Evolutionary conservation across 2,888 invertebrate species (phyloP).

Genomic region (Trissoscelio sp.): DNA sequence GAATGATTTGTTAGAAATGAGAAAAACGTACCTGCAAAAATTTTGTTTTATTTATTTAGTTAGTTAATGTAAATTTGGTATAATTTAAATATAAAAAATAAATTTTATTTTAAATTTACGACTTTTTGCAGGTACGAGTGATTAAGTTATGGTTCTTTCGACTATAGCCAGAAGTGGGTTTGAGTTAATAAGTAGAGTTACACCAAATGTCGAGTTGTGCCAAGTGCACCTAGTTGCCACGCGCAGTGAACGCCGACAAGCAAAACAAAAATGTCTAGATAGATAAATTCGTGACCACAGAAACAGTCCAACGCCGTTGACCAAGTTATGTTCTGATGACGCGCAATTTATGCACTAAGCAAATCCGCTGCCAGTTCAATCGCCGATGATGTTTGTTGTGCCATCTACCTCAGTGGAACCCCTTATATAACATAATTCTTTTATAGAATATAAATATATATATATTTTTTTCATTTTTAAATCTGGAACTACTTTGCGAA

Average conservation of each 20-base stretch:
- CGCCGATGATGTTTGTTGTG: constrained; percentile 12
- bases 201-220: constrained; percentile 60
- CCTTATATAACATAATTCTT: too few species aligned
- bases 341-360: constrained; percentile 15
- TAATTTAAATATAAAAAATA: too few species aligned
- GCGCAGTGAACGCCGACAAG: constrained; percentile 50
- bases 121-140: constrained; percentile 7
- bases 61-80: too few species aligned
- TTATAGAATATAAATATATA: too few species aligned
- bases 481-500: too few species aligned
- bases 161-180: constrained; percentile 43
- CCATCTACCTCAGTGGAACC: constrained; percentile 40
- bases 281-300: constrained; percentile 32
- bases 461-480: too few species aligned
- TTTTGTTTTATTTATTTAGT: too few species aligned
- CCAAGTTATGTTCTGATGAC: background rate
- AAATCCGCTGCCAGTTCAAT: background rate
- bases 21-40: too few species aligned
- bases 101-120: background rate
- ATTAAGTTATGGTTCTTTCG: constrained; percentile 48
- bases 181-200: constrained; percentile 60
- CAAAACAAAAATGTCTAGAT: constrained; percentile 41
- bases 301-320: constrained; percentile 26
- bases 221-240: constrained; percentile 62
- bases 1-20: background rate